Percentiles rank a stretch among this genome's conserved stretches.
phyloP scores from a whole-genome alignment of 2,113 vertebrate genomes.

The Tyto alba region DNA sequence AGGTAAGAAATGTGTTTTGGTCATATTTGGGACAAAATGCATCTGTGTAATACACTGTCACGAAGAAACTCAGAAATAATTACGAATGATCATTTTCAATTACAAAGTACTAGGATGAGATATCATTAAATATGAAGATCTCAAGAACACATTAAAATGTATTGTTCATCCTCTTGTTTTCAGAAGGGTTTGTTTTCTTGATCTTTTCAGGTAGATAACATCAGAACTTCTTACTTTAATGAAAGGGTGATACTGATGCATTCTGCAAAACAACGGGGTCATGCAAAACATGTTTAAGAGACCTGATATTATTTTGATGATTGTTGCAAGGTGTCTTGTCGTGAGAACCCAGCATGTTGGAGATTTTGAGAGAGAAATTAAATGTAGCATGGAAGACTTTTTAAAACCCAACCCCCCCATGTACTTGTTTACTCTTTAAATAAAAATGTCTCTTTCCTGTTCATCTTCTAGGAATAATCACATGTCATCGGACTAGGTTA shows the following conservation, averaged over 20 bases:
- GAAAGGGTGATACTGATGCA: not conserved
- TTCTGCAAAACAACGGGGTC: not conserved
- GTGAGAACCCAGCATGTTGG: not conserved
- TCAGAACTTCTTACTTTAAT: not conserved
- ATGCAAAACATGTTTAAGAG: not conserved
- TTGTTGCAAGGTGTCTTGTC: not conserved
- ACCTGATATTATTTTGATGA: not conserved
- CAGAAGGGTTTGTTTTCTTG: not conserved
- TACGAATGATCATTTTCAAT: not conserved
- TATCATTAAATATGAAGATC: no score
- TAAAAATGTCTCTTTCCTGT: not conserved
- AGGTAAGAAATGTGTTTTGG: slow-evolving; percentile 70
- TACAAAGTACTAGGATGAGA: not conserved
- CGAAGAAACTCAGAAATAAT: not conserved
- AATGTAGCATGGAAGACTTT: not conserved
- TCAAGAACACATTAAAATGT: no score
- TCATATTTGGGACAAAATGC: not conserved
- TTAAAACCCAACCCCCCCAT: not conserved
- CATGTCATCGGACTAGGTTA: not conserved
- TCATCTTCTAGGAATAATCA: not conserved
- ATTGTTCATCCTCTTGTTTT: not conserved
- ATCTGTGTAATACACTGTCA: not conserved
- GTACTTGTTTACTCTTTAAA: not conserved
- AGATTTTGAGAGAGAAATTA: not conserved
- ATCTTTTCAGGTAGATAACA: not conserved